Evolutionary conservation across 2,888 invertebrate species (phyloP), one percentile per base, ranked within the genome.

Genomic region (Drosophila leonis): DNA sequence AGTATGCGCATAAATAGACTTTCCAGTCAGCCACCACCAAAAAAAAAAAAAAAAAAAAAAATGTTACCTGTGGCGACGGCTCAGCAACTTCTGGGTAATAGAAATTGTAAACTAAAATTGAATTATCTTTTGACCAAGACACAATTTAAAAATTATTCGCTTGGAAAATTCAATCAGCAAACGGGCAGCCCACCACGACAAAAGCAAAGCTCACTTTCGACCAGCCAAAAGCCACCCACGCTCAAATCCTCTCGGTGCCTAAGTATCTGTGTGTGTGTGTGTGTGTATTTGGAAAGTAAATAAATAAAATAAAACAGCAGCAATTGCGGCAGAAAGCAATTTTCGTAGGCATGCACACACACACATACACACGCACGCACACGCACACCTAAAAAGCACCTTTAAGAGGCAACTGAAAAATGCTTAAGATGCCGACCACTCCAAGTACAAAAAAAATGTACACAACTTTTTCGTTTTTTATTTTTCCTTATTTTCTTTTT

Each of bases 71-170:
- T 60, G 59, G 37, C 44, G 9, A 12, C 69, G 41, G 44, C 56
- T 57, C 31, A 29, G 48, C 59, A 70, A 64, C 57, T 78, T 56
- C 51, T 61, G 61, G 51, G 76, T 85, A 85, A 86, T 80, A 88
- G 88, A 80, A 88, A 82, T 76, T 84, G 72, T 75, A 83, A 75
- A 89, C 80, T 80, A 79, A 88, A 89, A 87, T 89, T 87, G 83
- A 87, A 87, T 87, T 88, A 87, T 85, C 78, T 82, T 79, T 76
- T 88, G 90, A 79, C 88, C 83, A 70, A 81, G 76, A 82, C 69
- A 80, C 90, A 87, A 89, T 87, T 88, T 87, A 90, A 90, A 85
- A 89, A 87, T 87, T 85, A 87, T 83, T 88, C 87, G 85, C 80
- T 90, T 64, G 90, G 87, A 89, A 87, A 87, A 87, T 90, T 89